Conservation (phyloP, 1,140 invertebrate species). For the Lordiphosa clarofinis region DNA sequence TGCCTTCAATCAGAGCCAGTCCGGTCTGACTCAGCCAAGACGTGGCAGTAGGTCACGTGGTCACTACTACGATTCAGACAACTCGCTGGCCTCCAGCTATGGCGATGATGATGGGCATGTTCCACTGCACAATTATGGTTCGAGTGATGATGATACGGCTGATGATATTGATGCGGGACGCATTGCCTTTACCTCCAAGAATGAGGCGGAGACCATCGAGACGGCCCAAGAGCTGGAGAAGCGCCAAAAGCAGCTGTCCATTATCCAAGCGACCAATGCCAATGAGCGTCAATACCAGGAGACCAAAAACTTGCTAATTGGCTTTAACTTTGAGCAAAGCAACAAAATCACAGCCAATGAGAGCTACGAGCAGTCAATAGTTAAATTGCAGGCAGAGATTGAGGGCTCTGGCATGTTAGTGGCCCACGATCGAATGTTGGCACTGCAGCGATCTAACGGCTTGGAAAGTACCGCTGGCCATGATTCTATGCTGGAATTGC, state of each 20-base stretch:
- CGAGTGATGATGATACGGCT: constrained; percentile 51
- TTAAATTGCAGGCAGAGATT: constrained; percentile 68
- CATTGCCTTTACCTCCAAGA: constrained; percentile 90
- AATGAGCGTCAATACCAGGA: constrained; percentile 75
- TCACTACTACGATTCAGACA: constrained; percentile 69
- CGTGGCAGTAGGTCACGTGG: constrained; percentile 13
- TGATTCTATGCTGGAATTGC: constrained; percentile 25
- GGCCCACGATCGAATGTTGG: constrained; percentile 37
- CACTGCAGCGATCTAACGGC: constrained; percentile 35
- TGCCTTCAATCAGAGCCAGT: constrained; percentile 15
- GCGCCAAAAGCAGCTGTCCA: constrained; percentile 75
- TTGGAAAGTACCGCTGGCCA: constrained; percentile 1
- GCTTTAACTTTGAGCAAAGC: constrained; percentile 55
- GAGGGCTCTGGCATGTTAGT: constrained; percentile 65
- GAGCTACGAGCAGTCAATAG: constrained; percentile 65
- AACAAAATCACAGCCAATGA: constrained; percentile 18
- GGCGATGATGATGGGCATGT: constrained; percentile 43
- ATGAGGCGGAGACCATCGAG: constrained; percentile 92
- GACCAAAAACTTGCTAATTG: constrained; percentile 71
- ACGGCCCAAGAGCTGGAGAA: constrained; percentile 74
- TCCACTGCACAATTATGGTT: constrained; percentile 39
- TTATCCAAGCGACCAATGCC: constrained; percentile 78
- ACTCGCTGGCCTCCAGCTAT: constrained; percentile 64
- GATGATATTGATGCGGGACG: constrained; percentile 66
- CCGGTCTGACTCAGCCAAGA: background rate